phyloP scores from a whole-genome alignment of 2,113 vertebrate genomes.

The Arvicanthis niloticus region DNA sequence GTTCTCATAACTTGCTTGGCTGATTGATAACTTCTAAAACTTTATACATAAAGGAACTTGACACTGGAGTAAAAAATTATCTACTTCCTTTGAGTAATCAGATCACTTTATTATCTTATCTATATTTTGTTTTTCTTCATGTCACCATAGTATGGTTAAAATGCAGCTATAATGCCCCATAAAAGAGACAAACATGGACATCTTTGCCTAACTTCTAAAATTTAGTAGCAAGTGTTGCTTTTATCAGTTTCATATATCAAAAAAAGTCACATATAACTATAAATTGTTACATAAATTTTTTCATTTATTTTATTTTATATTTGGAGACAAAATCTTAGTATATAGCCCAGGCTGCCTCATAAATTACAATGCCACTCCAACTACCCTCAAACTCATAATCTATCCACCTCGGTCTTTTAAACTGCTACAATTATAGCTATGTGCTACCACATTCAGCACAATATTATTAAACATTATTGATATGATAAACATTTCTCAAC shows the following conservation, averaged over 20 bases:
- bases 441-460: background rate
- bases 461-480: background rate
- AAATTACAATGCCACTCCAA: background rate
- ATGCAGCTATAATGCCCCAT: background rate
- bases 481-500: background rate
- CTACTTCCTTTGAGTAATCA: conserved; percentile 3
- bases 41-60: background rate
- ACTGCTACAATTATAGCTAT: background rate
- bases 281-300: background rate
- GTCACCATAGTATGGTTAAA: background rate
- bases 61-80: background rate
- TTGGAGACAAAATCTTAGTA: background rate
- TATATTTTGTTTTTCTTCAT: background rate
- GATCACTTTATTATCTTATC: background rate
- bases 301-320: background rate
- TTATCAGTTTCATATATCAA: background rate
- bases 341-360: background rate
- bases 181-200: background rate
- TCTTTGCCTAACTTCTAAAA: background rate
- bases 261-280: background rate
- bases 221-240: background rate
- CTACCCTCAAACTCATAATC: background rate
- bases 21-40: background rate
- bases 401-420: no score
- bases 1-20: background rate